Evolutionary conservation across 2,888 invertebrate genomes (phyloP).

Genomic region (Syrphus vitripennis): DNA sequence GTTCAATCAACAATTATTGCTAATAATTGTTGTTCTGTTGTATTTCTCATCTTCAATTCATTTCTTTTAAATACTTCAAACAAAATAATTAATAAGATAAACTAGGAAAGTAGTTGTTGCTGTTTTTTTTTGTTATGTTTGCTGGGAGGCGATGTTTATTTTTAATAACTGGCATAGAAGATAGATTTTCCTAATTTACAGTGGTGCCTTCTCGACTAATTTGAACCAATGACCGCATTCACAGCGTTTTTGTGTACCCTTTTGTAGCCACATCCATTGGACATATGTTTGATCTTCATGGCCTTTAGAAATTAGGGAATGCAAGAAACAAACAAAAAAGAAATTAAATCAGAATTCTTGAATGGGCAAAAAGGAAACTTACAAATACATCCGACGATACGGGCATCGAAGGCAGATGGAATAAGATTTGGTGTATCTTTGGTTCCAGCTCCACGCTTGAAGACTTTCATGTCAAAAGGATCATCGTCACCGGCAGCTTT

Average conservation of each 20-base stretch:
- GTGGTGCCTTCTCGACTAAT: constrained; percentile 88
- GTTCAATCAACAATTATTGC: background rate
- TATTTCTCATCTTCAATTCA: constrained; percentile 25
- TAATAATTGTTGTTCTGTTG: background rate
- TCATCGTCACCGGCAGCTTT: constrained; percentile 93
- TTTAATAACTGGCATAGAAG: constrained; percentile 16
- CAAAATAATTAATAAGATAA: constrained; percentile 56
- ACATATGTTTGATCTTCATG: constrained; percentile 95
- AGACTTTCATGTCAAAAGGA: constrained; percentile 91
- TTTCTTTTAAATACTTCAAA: constrained; percentile 47
- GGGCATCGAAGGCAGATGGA: constrained; percentile 93
- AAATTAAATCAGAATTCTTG: background rate
- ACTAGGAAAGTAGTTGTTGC: constrained; percentile 63
- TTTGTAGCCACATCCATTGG: constrained; percentile 97
- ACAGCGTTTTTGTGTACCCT: constrained; percentile 94
- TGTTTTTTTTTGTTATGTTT: constrained; percentile 5
- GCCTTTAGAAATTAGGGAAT: constrained; percentile 81
- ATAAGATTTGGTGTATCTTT: constrained; percentile 93
- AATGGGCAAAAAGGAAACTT: constrained; percentile 75
- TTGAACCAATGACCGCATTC: constrained; percentile 99
- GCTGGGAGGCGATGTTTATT: constrained; percentile 51
- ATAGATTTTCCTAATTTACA: constrained; percentile 82
- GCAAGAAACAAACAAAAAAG: background rate
- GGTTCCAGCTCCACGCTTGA: constrained; percentile 91
- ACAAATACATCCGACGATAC: constrained; percentile 97